Evolutionary conservation across 2,888 invertebrate genomes (phyloP), one percentile per base, ranked within the genome.

Genomic region (Prosapia bicincta): DNA sequence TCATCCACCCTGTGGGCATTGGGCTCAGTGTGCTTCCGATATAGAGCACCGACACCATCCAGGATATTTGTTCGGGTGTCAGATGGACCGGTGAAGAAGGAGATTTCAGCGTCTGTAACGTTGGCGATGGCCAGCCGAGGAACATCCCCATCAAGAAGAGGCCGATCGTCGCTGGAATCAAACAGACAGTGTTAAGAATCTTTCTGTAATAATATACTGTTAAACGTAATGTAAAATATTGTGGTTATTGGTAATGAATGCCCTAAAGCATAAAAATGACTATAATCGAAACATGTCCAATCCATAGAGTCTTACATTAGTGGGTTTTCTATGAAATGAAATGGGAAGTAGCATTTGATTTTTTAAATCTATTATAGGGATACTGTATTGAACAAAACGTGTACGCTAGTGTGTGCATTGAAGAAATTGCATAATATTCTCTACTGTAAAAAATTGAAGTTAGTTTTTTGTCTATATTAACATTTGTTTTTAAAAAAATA

Each of bases 91-190:
- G 68, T 3, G 75, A 71, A 23, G 76, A 30, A 13, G 77, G 73
- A 15, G 71, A 32, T 23, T 72, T 43, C 28, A 80, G 71, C 3
- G 74, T 72, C 43, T 77, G 77, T 26, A 80, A 71, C 10, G 77
- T 77, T 15, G 79, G 78, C 0, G 80, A 79, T 0, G 80, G 69
- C 80, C 80, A 80, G 26, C 79, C 79, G 1, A 79, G 74, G 20
- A 72, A 67, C 71, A 76, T 78, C 32, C 79, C 79, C 75, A 78
- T 77, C 67, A 77, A 75, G 38, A 78, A 71, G 26, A 78, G 67
- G 2, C 72, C 54, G 0, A 74, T 26, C 0, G 76, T 76, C 5
- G 76, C 76, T 76, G 71, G 7, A 24, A 54, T 20, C 20, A 54
- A 54, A 54, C 13, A 38, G 15, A 38, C 38, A n/a, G n/a, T n/a